A percentile compares a stretch with the other conserved stretches of the same genome.
These are phyloP conservation scores for Pteruthius melanotis DNA, from an alignment of 2,113 vertebrate genomes.

Conservation along the genomic window DNA sequence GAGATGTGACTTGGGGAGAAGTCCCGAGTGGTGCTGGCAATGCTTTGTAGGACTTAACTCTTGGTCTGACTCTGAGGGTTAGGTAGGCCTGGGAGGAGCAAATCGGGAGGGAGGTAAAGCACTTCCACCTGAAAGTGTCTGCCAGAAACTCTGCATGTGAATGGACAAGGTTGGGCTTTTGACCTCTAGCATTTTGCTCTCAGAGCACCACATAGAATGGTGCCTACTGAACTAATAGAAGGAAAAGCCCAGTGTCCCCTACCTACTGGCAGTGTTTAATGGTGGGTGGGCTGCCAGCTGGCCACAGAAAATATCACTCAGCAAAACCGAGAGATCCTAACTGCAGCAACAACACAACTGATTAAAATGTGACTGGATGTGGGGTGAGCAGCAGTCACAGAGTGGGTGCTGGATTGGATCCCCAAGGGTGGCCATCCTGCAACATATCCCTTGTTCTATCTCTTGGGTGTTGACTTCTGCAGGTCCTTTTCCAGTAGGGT, in stretches of 20 bases:
- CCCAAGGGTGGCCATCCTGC: neutral
- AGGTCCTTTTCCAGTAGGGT: neutral
- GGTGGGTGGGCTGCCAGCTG: neutral
- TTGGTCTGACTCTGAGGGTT: neutral
- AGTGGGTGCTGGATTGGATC: neutral
- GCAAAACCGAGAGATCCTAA: neutral
- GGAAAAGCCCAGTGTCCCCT: neutral
- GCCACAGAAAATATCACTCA: neutral
- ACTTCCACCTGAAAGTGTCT: neutral
- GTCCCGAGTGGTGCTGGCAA: neutral
- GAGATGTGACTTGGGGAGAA: neutral
- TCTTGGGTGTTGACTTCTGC: neutral
- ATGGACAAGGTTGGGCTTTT: neutral
- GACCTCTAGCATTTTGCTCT: neutral
- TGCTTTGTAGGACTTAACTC: neutral
- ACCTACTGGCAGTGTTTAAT: neutral
- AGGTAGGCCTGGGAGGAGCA: neutral
- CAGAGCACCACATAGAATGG: neutral
- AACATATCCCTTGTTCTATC: neutral
- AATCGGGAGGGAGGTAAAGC: neutral
- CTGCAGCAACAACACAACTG: neutral
- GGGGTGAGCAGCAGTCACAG: neutral
- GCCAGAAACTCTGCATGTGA: neutral
- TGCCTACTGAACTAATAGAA: neutral
- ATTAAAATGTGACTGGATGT: neutral